phyloP scores from a whole-genome alignment of 2,797 vertebrate genomes.

The Rhabdophis nuchalis region DNA sequence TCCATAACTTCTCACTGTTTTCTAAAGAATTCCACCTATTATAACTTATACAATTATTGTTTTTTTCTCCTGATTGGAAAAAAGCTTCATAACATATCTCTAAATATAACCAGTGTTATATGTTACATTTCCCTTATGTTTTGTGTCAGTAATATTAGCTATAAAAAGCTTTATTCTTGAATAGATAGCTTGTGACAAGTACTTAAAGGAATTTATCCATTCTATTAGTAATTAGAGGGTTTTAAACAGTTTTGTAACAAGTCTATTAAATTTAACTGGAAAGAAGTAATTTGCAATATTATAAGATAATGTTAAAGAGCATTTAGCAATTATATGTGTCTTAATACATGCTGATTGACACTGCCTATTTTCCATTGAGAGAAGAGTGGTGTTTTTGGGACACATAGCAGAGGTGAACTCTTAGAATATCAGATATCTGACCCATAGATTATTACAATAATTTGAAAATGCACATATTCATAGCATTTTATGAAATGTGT shows the following conservation, averaged over 20 bases:
- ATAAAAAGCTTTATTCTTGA: neutral
- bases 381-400: neutral
- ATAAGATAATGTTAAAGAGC: neutral
- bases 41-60: neutral
- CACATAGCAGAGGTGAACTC: neutral
- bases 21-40: neutral
- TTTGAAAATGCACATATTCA: neutral
- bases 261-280: neutral
- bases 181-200: neutral
- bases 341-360: neutral
- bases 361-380: neutral
- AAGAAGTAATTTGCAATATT: neutral
- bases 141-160: neutral
- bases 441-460: neutral
- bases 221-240: slow-evolving; percentile 3
- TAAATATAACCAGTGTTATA: neutral
- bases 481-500: neutral
- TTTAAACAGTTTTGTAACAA: neutral
- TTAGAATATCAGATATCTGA: neutral
- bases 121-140: neutral
- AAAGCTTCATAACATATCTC: neutral
- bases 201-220: neutral
- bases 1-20: neutral
- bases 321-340: neutral
- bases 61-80: neutral